Evolutionary conservation across 2,797 vertebrate species (phyloP), one percentile per base, ranked within the genome.

Genomic region (Gallirallus australis): DNA sequence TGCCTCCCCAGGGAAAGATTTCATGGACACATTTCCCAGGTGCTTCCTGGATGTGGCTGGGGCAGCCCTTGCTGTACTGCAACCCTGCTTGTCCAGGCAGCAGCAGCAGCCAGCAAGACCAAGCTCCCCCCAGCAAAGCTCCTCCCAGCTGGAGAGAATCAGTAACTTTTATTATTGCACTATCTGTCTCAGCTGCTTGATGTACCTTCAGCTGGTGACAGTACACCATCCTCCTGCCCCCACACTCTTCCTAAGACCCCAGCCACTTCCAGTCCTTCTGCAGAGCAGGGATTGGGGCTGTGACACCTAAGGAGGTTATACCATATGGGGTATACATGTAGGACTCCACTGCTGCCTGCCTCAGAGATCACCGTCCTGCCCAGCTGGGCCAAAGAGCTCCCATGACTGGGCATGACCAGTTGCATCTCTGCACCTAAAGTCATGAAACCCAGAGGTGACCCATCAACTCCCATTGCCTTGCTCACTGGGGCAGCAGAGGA

Each of bases 291-390:
- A 28, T 35, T 35, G 27, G n/a, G 39, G 47, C 64, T 83, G 56
- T 48, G 52, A 73, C 61, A 71, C 35, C 11, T 7, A 7, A 82
- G 31, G 59, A 56, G 13, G 7, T 81, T 59, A 45, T 11, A 33
- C 33, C 30, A 11, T 7, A 6, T 0, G 0, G n/a, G 35, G 7
- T 48, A 3, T 16, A 8, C 2, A 0, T 11, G 8, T 50, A 20
- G n/a, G 77, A 73, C 4, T 13, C 39, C 53, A 45, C n/a, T 2
- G 4, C 37, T 53, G 71, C 73, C 73, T 48, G 48, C 31, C 17
- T 81, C 20, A 5, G 6, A 73, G 56, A 3, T 72, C 86, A 56
- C 54, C 0, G 0, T 53, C 63, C 76, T 31, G 12, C n/a, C 73
- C 78, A 89, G 52, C 60, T 83, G 18, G 31, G 15, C 25, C 52